A percentile compares a stretch with the other conserved stretches of the same genome.
phyloP scores from a whole-genome alignment of 2,888 invertebrate species.

The Chironomus tentans region DNA sequence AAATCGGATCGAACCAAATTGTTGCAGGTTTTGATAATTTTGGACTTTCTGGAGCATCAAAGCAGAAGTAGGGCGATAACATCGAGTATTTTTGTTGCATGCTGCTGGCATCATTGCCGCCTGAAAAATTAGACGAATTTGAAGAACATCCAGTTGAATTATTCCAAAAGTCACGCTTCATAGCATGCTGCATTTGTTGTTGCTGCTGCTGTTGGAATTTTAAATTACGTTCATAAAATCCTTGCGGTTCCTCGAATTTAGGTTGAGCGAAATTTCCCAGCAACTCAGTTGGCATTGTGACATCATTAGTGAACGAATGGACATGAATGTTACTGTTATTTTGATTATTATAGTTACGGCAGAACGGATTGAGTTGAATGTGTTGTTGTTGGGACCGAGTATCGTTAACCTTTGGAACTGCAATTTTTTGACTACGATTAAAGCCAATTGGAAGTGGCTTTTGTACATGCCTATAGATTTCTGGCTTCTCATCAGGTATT shows the following conservation, averaged over 20 bases:
- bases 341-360: neutral
- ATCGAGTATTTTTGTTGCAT: neutral
- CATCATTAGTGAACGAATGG: neutral
- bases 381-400: neutral
- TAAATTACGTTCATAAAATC: slow-evolving; percentile 17
- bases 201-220: slow-evolving; percentile 10
- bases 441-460: neutral
- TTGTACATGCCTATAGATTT: neutral
- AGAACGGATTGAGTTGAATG: neutral
- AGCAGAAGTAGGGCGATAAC: slow-evolving; percentile 28
- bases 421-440: neutral
- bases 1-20: slow-evolving; percentile 37
- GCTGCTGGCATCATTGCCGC: neutral
- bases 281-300: neutral
- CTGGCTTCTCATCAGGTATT: slow-evolving; percentile 16
- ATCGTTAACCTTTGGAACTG: neutral
- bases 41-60: slow-evolving; percentile 38
- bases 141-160: neutral
- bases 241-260: neutral
- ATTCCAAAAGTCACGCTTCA: slow-evolving; percentile 13
- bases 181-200: neutral
- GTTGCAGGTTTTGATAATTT: slow-evolving; percentile 29
- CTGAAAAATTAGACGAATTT: neutral
- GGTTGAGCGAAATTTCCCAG: neutral
- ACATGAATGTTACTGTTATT: neutral